These are phyloP conservation scores for Phorcus lineatus DNA, from an alignment of 2,888 invertebrate species.

Conservation along the genomic window DNA sequence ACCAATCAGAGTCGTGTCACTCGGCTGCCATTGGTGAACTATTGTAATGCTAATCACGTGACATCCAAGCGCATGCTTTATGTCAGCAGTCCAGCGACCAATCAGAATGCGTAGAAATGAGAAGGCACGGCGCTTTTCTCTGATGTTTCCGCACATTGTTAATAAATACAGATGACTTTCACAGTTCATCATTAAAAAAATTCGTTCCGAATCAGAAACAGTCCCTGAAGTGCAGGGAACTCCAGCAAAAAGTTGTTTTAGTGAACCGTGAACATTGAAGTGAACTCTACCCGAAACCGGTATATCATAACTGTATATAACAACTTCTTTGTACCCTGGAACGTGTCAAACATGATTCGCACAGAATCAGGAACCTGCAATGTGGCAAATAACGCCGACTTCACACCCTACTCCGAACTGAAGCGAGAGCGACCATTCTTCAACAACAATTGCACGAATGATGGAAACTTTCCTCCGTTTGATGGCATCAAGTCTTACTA, in stretches of 20 bases:
- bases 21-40: neutral
- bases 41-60: neutral
- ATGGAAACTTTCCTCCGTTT: neutral
- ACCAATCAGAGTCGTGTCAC: too few species aligned
- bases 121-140: conserved; percentile 1
- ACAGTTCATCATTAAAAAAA: neutral
- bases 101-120: neutral
- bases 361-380: neutral
- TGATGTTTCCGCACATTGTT: neutral
- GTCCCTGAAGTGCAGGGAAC: too few species aligned
- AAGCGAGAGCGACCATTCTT: neutral
- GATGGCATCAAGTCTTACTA: neutral
- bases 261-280: too few species aligned
- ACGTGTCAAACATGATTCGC: conserved; percentile 1
- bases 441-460: neutral
- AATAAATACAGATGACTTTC: neutral
- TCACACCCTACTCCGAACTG: neutral
- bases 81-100: neutral
- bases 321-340: too few species aligned
- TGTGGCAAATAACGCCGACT: conserved; percentile 2
- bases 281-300: too few species aligned
- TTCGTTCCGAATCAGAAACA: too few species aligned
- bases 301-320: too few species aligned
- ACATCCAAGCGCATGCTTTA: conserved; percentile 6
- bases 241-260: too few species aligned